Conservation (phyloP, 2,113 vertebrate species). For the Cranoglanis bouderius region DNA sequence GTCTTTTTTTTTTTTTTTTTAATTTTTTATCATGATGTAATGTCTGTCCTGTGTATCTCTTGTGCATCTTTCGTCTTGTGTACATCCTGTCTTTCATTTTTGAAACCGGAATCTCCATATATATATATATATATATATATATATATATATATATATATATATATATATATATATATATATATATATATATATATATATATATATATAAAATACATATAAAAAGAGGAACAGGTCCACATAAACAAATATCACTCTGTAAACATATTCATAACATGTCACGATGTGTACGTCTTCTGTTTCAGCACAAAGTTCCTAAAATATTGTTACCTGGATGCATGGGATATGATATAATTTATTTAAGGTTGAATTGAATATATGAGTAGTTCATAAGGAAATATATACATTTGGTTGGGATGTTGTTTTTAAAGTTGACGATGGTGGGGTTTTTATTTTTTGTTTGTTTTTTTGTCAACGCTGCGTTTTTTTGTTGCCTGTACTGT, state of each 20-base stretch:
- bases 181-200: background rate
- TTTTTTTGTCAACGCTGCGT: slow-evolving; percentile 49
- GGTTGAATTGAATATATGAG: slow-evolving; percentile 25
- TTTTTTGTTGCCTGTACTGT: slow-evolving; percentile 61
- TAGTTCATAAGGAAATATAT: slow-evolving; percentile 22
- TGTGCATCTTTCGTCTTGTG: slow-evolving; percentile 17
- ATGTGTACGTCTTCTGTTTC: slow-evolving; percentile 7
- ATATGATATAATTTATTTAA: slow-evolving; percentile 24
- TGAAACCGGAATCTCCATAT: background rate
- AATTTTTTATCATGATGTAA: background rate
- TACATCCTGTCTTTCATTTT: slow-evolving; percentile 14
- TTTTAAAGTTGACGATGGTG: slow-evolving; percentile 16
- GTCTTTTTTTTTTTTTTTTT: background rate
- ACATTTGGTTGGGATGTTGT: slow-evolving; percentile 13
- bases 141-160: background rate
- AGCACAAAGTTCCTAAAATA: slow-evolving; percentile 27
- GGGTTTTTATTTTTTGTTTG: background rate
- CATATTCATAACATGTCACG: background rate
- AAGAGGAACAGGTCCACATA: slow-evolving; percentile 29
- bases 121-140: background rate
- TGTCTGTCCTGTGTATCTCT: slow-evolving; percentile 4
- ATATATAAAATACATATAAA: background rate
- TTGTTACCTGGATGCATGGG: slow-evolving; percentile 34
- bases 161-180: background rate
- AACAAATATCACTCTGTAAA: slow-evolving; percentile 13